Base-by-base conservation (phyloP, 1,140 invertebrate species). In the Rhysida immarginata region DNA sequence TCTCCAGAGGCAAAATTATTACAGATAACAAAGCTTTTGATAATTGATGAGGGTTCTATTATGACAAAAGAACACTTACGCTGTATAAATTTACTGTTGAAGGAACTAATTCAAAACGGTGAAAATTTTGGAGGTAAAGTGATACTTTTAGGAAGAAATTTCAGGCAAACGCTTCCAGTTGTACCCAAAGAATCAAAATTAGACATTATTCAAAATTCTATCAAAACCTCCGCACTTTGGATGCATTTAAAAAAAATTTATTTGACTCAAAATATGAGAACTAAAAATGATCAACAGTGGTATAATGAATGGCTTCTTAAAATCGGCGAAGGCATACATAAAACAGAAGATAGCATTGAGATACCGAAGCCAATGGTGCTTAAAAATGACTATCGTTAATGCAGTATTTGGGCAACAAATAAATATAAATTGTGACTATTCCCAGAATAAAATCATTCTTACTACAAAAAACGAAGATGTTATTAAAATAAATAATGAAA, bases 261-360 rank as follows among this genome's bases (percentile, higher is more conserved):
- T 41, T 44, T 67, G 8, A 56, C 29, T 16, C 20, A 58, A 51
- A 65, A 65, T 54, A 65, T 66, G 61, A n/a, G 64, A 46, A 54
- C 64, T 11, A 13, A 25, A 18, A 16, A 2, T 1, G 46, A 52
- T 18, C 27, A 59, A n/a, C n/a, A n/a, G n/a, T n/a, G n/a, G n/a
- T n/a, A n/a, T n/a, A n/a, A n/a, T n/a, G n/a, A n/a, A n/a, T 45
- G 44, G 46, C 20, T 65, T 21, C 18, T 64, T 13, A 18, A 59
- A 50, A n/a, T 64, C n/a, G 63, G 63, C 20, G 55, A 65, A 45
- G 63, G 63, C 26, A 35, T 29, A 42, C 11, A 41, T 13, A 41
- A 11, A n/a, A 41, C 11, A 11, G n/a, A 41, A 13, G 35, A n/a
- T n/a, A n/a, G n/a, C n/a, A n/a, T n/a, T n/a, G n/a, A n/a, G n/a